phyloP scores from a whole-genome alignment of 2,113 vertebrate species.

The Plotosus lineatus region DNA sequence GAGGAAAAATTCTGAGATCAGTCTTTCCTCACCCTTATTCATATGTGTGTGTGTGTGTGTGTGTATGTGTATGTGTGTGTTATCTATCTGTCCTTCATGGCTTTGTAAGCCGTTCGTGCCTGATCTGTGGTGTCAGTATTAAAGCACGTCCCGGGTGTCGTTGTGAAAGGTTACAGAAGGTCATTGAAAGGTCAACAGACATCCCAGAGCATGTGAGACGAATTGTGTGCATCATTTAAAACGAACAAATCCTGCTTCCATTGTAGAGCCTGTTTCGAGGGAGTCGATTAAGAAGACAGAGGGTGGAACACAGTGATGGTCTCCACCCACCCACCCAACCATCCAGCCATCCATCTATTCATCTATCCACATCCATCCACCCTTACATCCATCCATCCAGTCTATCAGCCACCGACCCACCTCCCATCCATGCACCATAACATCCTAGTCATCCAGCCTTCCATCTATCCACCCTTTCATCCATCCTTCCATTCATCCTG shows the following conservation, averaged over 20 bases:
- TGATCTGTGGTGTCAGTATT: conserved; percentile 45
- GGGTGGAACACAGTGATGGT: not conserved
- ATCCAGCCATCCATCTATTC: too few species aligned
- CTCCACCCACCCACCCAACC: too few species aligned
- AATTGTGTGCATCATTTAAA: conserved; percentile 2
- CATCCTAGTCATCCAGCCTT: too few species aligned
- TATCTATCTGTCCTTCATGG: conserved; percentile 45
- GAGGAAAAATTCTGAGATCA: not conserved
- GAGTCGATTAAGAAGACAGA: not conserved
- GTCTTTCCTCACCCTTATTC: not conserved
- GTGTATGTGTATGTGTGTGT: conserved; percentile 18
- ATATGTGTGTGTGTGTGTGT: not conserved
- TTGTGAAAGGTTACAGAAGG: conserved; percentile 32
- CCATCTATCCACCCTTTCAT: too few species aligned
- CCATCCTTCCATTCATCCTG: too few species aligned
- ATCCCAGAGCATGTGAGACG: not conserved
- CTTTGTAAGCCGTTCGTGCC: conserved; percentile 25
- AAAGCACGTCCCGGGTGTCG: conserved; percentile 44
- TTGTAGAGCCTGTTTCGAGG: not conserved
- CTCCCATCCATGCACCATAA: too few species aligned
- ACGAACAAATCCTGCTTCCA: not conserved
- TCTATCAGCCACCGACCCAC: too few species aligned
- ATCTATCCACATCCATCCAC: too few species aligned
- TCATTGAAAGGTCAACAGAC: conserved; percentile 6
- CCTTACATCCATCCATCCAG: too few species aligned